These are phyloP conservation scores for Phaethornis superciliosus DNA, from an alignment of 2,113 vertebrate genomes.

Conservation along the genomic window DNA sequence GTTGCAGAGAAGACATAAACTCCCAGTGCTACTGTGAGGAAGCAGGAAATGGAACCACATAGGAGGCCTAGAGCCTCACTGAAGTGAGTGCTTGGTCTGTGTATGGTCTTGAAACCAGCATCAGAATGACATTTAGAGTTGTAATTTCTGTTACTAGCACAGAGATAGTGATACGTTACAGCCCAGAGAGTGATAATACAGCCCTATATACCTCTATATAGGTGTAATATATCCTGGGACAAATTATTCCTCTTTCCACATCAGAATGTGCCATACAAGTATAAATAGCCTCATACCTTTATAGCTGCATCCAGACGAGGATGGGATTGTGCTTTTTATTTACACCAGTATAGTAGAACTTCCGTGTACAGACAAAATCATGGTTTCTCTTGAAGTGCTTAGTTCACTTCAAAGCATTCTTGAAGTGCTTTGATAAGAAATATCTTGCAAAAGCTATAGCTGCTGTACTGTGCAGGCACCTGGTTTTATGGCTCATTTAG, in stretches of 20 bases:
- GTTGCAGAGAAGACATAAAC: not conserved
- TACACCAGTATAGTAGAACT: not conserved
- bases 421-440: not conserved
- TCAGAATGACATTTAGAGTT: not conserved
- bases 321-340: not conserved
- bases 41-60: not conserved
- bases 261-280: not conserved
- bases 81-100: not conserved
- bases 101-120: not conserved
- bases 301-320: not conserved
- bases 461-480: not conserved
- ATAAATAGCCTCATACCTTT: not conserved
- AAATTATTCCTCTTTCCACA: not conserved
- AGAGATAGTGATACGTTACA: not conserved
- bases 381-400: not conserved
- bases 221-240: not conserved
- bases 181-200: not conserved
- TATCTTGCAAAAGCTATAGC: not conserved
- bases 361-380: not conserved
- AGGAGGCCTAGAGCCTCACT: not conserved
- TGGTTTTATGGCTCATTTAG: not conserved
- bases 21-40: not conserved
- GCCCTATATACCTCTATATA: not conserved
- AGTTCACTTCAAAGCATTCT: not conserved
- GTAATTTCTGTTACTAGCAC: not conserved